phyloP scores from a whole-genome alignment of 2,113 vertebrate genomes.

The Microtus oregoni region DNA sequence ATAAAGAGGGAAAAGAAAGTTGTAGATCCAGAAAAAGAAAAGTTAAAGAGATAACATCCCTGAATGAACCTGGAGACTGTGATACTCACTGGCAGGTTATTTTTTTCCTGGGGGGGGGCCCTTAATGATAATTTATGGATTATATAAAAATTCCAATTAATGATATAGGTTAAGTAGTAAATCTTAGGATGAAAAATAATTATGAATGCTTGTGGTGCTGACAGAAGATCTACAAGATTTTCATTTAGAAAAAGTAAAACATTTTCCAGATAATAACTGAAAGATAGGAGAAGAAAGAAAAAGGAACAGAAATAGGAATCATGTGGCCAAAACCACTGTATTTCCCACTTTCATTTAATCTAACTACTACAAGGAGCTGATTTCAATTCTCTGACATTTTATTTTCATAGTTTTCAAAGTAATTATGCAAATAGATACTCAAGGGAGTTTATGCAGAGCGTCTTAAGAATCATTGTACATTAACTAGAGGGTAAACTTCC shows the following conservation, averaged over 20 bases:
- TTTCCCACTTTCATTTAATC: neutral
- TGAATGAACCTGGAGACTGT: neutral
- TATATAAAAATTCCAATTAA: neutral
- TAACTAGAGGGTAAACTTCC: neutral
- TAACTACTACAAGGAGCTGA: neutral
- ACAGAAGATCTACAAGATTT: neutral
- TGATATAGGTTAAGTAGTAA: neutral
- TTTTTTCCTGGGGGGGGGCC: neutral
- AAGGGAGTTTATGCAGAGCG: neutral
- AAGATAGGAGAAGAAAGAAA: neutral
- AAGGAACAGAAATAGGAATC: neutral
- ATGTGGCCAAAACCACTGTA: neutral
- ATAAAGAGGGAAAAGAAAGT: too few species aligned
- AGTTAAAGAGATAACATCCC: neutral
- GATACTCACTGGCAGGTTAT: neutral
- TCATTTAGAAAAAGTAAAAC: neutral
- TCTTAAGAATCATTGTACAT: neutral
- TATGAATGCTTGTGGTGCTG: too few species aligned
- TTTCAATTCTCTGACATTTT: neutral
- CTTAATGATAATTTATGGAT: neutral
- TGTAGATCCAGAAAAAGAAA: too few species aligned
- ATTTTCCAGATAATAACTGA: neutral
- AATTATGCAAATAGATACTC: neutral
- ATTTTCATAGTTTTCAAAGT: neutral
- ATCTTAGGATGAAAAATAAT: too few species aligned